Percentiles rank a stretch among this genome's conserved stretches.
Conservation (phyloP, 2,113 vertebrate genomes). For the Hypocryptadius cinnamomeus region DNA sequence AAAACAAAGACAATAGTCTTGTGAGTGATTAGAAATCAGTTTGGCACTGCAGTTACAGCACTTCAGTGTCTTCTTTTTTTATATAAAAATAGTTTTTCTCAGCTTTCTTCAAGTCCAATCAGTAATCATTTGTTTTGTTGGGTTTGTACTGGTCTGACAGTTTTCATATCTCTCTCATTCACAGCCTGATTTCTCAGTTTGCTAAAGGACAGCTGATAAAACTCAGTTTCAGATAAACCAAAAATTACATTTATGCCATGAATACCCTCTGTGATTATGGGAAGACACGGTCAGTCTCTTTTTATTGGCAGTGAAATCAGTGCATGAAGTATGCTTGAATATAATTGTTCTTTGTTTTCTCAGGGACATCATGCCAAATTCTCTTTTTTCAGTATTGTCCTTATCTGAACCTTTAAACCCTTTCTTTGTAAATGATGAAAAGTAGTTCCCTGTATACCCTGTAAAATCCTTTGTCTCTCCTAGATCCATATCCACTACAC, state of each 20-base stretch:
- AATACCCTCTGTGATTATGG: slow-evolving; percentile 29
- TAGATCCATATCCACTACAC: background rate
- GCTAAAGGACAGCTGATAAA: slow-evolving; percentile 50
- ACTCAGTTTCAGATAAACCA: slow-evolving; percentile 35
- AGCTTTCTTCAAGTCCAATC: slow-evolving; percentile 27
- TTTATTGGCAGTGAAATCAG: slow-evolving; percentile 55
- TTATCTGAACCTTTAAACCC: slow-evolving; percentile 53
- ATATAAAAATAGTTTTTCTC: slow-evolving; percentile 50
- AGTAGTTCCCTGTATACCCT: background rate
- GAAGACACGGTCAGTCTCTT: slow-evolving; percentile 48
- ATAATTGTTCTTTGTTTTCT: slow-evolving; percentile 28
- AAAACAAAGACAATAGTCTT: background rate
- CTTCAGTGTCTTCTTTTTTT: background rate
- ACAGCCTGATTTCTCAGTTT: slow-evolving; percentile 35
- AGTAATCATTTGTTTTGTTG: slow-evolving; percentile 34
- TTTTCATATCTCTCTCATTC: slow-evolving; percentile 21
- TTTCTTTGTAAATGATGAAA: slow-evolving; percentile 9
- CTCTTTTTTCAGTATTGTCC: slow-evolving; percentile 51
- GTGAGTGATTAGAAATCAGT: slow-evolving; percentile 22
- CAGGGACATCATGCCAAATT: slow-evolving; percentile 47
- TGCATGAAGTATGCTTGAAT: slow-evolving; percentile 27
- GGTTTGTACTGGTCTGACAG: slow-evolving; percentile 4
- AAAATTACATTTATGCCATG: slow-evolving; percentile 11
- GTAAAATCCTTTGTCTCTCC: background rate
- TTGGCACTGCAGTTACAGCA: background rate